Evolutionary conservation across 2,888 invertebrate species (phyloP), one percentile per base, ranked within the genome.

Genomic region (Apoda limacodes): DNA sequence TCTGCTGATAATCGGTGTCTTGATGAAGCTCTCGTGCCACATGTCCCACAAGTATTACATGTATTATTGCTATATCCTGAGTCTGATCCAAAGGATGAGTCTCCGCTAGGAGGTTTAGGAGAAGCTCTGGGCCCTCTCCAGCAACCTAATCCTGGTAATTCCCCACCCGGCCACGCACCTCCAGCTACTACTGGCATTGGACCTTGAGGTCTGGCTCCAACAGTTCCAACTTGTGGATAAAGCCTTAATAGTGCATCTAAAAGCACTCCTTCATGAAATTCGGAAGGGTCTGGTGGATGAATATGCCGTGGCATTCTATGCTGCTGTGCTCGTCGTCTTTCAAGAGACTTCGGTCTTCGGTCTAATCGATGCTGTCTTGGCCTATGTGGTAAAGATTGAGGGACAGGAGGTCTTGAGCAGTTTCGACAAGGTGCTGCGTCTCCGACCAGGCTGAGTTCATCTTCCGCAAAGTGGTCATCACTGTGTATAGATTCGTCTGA

Each of bases 391-490:
- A 69, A 61, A 9, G 62, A 83, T 45, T 75, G 78, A 0, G 68
- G 80, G 13, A 64, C 74, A 37, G 68, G 75, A 30, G 80, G 82
- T 50, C 76, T 72, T n/a, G 83, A 82, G 36, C 76, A 76, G 23
- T 74, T 71, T 40, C 78, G 61, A 52, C 78, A 80, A 7, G 69
- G 81, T 5, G 70, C 80, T 29, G 72, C 76, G 65, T 64, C 82
- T 42, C 66, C 82, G 1, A 78, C 80, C 7, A 80, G 60, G 35
- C 80, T 89, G 9, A 92, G 80, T 55, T 92, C 92, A 57, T 92
- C 92, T 68, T 92, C 92, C 27, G 92, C 92, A 55, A 92, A 92
- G 54, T 92, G 92, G 52, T 92, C 92, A 55, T 92, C 92, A 55
- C 90, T 91, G 54, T 87, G 87, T 13, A 81, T 52, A 19, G 78